phyloP scores from a whole-genome alignment of 37 sponge, comb jelly and placozoan species.

The Theonella swinhoei region DNA sequence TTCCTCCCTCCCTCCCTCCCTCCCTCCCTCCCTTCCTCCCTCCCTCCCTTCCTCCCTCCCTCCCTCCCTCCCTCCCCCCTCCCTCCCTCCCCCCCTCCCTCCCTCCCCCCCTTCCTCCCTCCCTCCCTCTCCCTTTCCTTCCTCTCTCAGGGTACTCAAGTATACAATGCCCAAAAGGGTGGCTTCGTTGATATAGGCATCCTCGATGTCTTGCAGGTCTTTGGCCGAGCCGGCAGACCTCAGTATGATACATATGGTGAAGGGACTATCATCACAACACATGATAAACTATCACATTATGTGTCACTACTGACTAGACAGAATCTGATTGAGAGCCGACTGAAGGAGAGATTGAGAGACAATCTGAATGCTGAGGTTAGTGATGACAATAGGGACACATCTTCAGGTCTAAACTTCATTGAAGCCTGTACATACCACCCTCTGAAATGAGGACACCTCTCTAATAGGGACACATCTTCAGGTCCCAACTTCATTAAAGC shows the following conservation, averaged over 20 bases:
- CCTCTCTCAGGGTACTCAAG: constrained; percentile 84
- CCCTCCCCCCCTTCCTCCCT: background rate
- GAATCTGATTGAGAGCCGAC: constrained; percentile 96
- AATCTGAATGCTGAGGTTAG: constrained; percentile 97
- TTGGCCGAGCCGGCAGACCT: constrained; percentile 97
- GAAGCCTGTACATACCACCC: too few relatives aligned
- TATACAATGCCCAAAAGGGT: constrained; percentile 95
- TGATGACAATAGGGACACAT: too few relatives aligned
- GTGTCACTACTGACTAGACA: constrained; percentile 92
- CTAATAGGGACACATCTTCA: too few relatives aligned
- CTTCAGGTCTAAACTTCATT: too few relatives aligned
- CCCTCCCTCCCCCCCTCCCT: background rate
- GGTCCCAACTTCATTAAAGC: too few relatives aligned
- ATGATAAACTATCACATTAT: constrained; percentile 93
- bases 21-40: background rate
- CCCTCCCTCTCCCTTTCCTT: background rate
- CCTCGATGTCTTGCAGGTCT: constrained; percentile 97
- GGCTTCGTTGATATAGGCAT: constrained; percentile 96
- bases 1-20: background rate
- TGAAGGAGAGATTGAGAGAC: constrained; percentile 70
- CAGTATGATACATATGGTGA: constrained; percentile 94
- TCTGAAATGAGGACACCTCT: too few relatives aligned
- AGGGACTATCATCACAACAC: constrained; percentile 94
- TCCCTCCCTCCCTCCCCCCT: background rate
- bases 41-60: background rate